phyloP scores from a whole-genome alignment of 2,113 vertebrate species.

The Eudyptes chrysolophus region DNA sequence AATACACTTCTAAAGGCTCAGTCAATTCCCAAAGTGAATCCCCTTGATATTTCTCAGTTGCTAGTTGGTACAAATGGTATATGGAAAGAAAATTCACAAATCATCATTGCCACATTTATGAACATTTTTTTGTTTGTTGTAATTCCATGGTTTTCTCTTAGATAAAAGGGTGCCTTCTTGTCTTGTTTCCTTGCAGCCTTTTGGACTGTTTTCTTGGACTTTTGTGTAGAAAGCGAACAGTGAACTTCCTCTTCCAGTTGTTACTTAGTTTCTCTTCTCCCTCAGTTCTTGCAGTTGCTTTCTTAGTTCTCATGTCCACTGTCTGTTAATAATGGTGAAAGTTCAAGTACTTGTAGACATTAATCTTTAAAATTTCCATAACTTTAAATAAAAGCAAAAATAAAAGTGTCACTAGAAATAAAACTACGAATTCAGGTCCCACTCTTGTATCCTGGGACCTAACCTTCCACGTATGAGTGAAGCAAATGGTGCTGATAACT shows the following conservation, averaged over 20 bases:
- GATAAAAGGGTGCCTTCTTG: not conserved
- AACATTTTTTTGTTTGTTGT: not conserved
- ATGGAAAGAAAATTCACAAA: not conserved
- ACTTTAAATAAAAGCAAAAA: not conserved
- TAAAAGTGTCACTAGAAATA: not conserved
- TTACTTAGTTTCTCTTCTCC: not conserved
- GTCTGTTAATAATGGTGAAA: not conserved
- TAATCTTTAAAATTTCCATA: not conserved
- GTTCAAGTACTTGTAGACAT: not conserved
- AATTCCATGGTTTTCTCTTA: not conserved
- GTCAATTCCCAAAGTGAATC: not conserved
- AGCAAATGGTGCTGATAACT: not conserved
- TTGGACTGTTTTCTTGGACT: not conserved
- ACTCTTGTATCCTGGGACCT: not conserved
- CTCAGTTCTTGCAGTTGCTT: not conserved
- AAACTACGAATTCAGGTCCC: not conserved
- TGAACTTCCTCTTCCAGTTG: not conserved
- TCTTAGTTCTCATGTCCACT: not conserved
- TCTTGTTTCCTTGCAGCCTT: not conserved
- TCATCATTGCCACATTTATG: not conserved
- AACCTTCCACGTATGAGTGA: accelerated
- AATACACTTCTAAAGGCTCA: not conserved
- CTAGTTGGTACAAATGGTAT: not conserved
- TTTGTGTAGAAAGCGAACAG: not conserved
- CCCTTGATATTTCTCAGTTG: not conserved